phyloP scores from a whole-genome alignment of 1,140 invertebrate genomes.

The Lamellibrachia luymesi region DNA sequence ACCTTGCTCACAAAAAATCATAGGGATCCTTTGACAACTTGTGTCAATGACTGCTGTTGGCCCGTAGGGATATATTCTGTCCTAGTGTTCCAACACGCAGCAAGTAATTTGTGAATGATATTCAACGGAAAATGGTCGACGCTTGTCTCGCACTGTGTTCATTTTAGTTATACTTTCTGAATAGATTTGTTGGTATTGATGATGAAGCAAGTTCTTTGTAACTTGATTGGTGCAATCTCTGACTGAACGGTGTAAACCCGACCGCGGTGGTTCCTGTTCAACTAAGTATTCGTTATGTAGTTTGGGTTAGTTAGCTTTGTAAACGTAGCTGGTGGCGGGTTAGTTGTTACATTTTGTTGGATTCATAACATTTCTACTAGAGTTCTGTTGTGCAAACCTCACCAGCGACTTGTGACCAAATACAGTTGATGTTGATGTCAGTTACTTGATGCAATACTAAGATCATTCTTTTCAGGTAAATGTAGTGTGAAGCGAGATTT shows the following conservation, averaged over 20 bases:
- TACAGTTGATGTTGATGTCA: background rate
- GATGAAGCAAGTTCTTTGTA: background rate
- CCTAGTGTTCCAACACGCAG: background rate
- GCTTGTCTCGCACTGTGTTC: background rate
- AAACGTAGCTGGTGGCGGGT: background rate
- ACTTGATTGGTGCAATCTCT: background rate
- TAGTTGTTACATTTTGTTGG: background rate
- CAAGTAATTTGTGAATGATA: background rate
- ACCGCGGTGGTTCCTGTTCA: background rate
- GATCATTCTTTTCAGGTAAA: background rate
- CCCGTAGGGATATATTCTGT: background rate
- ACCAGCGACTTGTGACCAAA: background rate
- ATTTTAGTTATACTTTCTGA: background rate
- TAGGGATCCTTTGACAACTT: background rate
- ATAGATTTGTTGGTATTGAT: background rate
- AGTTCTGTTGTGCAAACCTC: background rate
- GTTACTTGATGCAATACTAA: background rate
- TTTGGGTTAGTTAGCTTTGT: background rate
- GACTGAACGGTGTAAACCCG: background rate
- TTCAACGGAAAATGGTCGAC: background rate
- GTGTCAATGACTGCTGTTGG: background rate
- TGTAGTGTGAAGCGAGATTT: background rate
- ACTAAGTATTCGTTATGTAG: background rate
- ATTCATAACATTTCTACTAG: background rate
- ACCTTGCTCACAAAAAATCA: background rate